Evolutionary conservation across 2,113 vertebrate species (phyloP), one percentile per base, ranked within the genome.

Genomic region (Bos indicus): DNA sequence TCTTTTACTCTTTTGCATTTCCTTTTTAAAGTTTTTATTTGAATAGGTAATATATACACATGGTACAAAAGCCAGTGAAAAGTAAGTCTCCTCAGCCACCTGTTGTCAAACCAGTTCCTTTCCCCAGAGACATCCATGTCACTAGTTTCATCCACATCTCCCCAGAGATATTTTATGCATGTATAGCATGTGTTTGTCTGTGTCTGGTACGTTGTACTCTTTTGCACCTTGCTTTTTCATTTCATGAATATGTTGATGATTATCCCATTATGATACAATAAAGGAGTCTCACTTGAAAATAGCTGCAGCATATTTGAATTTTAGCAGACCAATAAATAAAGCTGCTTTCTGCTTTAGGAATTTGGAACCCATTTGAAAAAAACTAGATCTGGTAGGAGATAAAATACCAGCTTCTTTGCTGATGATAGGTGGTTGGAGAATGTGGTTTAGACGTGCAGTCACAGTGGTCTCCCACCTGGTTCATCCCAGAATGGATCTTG

Each of bases 1-100:
- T 84, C 48, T 92, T 96, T 91, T 84, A 60, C 91, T 80, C 15
- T 95, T 97, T 88, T 91, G 59, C 56, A 30, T 93, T 97, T 97
- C 95, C 81, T 93, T 95, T 83, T 94, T 88, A 94, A 94, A 96
- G 95, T 97, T 96, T 36, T n/a, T 77, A 71, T 85, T 97, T 97
- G 57, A 90, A 33, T 95, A 86, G 96, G 85, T 95, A 91, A 88
- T 57, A 77, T 57, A 40, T 40, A 88, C 87, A 96, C 71, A 67
- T n/a, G 91, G 81, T 95, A 77, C 90, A 86, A 93, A 97, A 85
- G 62, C 86, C 86, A 90, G 77, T 94, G 94, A 91, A 62, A 89
- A 98, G 96, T 98, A 90, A 94, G 94, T 97, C 88, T 85, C 43
- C 28, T 28, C n/a, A 54, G 7, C 36, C 62, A 2, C 48, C 78